Conservation (phyloP, 2,888 invertebrate genomes). For the Chironomus tentans region DNA sequence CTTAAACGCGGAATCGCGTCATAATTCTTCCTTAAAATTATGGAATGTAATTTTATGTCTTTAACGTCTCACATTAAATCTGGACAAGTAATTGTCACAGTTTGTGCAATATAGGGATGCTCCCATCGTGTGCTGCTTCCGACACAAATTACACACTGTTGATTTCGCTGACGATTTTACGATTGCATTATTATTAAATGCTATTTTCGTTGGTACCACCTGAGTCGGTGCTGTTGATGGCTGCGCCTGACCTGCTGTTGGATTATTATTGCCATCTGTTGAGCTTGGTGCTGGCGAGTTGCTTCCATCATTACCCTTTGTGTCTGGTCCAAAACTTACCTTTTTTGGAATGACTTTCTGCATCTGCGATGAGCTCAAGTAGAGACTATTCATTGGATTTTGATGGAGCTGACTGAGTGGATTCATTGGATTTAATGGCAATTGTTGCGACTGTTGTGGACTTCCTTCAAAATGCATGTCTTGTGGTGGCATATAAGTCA, state of each 20-base stretch:
- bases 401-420: constrained; percentile 39
- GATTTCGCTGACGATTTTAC: constrained; percentile 48
- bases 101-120: constrained; percentile 79
- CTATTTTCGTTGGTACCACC: constrained; percentile 42
- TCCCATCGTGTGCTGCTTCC: constrained; percentile 69
- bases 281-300: constrained; percentile 40
- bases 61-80: constrained; percentile 53
- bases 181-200: constrained; percentile 40
- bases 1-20: too few species aligned
- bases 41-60: constrained; percentile 4
- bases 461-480: neutral
- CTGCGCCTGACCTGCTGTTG: neutral
- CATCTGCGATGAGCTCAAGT: constrained; percentile 35
- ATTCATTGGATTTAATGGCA: constrained; percentile 35
- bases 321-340: constrained; percentile 63
- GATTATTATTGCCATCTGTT: constrained; percentile 10
- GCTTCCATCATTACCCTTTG: constrained; percentile 53
- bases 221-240: constrained; percentile 22
- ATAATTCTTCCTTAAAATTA: neutral
- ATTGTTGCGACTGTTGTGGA: constrained; percentile 16
- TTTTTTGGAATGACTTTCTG: constrained; percentile 44
- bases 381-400: constrained; percentile 42
- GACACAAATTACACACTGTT: constrained; percentile 73
- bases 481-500: constrained; percentile 47
- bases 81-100: constrained; percentile 87